phyloP scores from a whole-genome alignment of 2,888 invertebrate genomes.

The Aporophyla lueneburgensis region DNA sequence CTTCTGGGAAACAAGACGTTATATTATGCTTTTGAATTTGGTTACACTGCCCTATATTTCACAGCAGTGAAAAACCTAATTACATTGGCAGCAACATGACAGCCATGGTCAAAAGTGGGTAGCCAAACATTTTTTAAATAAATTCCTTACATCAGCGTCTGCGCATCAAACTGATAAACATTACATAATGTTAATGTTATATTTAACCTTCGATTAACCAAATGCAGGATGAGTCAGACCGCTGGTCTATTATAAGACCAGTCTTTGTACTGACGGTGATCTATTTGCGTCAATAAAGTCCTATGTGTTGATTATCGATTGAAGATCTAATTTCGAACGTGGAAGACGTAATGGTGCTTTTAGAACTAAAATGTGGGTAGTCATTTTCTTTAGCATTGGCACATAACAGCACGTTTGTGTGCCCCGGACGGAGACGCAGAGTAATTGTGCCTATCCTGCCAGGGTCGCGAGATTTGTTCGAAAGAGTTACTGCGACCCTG shows the following conservation, averaged over 20 bases:
- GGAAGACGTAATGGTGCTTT: background rate
- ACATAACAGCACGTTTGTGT: background rate
- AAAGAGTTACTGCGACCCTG: no score
- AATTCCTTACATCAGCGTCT: constrained; percentile 49
- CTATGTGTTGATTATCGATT: constrained; percentile 67
- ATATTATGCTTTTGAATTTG: background rate
- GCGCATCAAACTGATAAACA: constrained; percentile 63
- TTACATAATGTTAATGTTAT: constrained; percentile 76
- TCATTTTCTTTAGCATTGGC: background rate
- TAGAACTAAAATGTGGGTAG: background rate
- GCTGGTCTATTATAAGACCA: constrained; percentile 81
- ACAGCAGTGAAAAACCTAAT: background rate
- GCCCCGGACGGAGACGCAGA: background rate
- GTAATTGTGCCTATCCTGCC: no score
- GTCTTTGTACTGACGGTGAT: constrained; percentile 81
- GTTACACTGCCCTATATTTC: background rate
- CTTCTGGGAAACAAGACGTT: no score
- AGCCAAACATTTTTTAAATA: constrained; percentile 43
- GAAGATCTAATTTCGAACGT: constrained; percentile 55
- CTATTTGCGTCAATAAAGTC: constrained; percentile 76
- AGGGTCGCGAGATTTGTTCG: no score
- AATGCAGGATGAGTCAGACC: constrained; percentile 85
- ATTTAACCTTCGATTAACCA: constrained; percentile 87
- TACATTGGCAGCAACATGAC: background rate
- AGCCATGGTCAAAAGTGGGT: constrained; percentile 11